Evolutionary conservation across 2,888 invertebrate species (phyloP), one percentile per base, ranked within the genome.

Genomic region (Syrista parreyssii): DNA sequence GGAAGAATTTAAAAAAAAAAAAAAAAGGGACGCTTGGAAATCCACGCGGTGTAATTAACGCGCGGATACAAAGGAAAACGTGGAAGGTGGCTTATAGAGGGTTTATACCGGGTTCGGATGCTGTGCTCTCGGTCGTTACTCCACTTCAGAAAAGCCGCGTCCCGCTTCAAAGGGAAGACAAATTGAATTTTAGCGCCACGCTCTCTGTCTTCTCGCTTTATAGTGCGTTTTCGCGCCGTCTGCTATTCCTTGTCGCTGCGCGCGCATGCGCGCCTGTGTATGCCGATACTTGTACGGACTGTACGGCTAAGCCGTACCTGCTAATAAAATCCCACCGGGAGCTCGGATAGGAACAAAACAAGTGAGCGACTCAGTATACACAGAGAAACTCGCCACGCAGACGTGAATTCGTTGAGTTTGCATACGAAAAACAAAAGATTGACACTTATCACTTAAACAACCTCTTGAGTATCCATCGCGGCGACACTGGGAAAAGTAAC

Each of bases 171-270:
- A 85, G 84, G 69, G 80, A 82, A 80, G 84, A 84, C 81, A 84
- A 85, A 85, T 85, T 84, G 82, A 85, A 85, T 85, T 85, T 84
- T 84, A 82, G 82, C 83, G 83, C 84, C 82, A 76, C 78, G 73
- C 12, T 30, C 68, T 30, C 78, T 34, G 68, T 30, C 31, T 15
- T 32, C 32, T 69, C 69, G 30, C 32, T 15, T 40, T 40, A 40
- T 30, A 30, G 69, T 32, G 15, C 69, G 30, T 69, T 69, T 69
- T 69, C 69, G 69, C 30, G 69, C n/a, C 30, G 69, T 23, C 30
- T 32, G 69, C 31, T 32, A 12, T 32, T 69, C 69, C 30, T 69
- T 69, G 69, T 30, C 1, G 69, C n/a, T n/a, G n/a, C n/a, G n/a
- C n/a, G n/a, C n/a, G 15, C 6, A 15, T 15, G 15, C 15, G 36